These are phyloP conservation scores for Bungarus multicinctus DNA, from an alignment of 2,113 vertebrate genomes.

Conservation along the genomic window DNA sequence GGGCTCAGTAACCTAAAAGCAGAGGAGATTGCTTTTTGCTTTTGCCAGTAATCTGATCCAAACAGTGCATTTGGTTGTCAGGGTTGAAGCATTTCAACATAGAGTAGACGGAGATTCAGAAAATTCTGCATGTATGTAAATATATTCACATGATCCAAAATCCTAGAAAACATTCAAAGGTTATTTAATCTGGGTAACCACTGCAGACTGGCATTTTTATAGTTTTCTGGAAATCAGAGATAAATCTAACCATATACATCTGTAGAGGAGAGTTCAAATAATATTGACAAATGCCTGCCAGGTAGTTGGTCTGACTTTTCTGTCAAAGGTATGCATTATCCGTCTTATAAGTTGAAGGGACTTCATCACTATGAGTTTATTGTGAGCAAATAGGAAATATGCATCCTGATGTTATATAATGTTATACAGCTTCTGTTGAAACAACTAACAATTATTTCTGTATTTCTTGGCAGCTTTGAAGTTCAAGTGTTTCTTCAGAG, in stretches of 20 bases:
- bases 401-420: not conserved
- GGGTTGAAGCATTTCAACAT: not conserved
- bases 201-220: not conserved
- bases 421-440: not conserved
- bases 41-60: not conserved
- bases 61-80: not conserved
- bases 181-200: not conserved
- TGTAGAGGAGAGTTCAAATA: not conserved
- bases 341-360: not conserved
- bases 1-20: not conserved
- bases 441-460: not conserved
- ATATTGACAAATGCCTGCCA: not conserved
- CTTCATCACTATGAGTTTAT: not conserved
- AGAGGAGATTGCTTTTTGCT: not conserved
- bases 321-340: not conserved
- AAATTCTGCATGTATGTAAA: not conserved
- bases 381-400: not conserved
- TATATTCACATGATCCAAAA: not conserved
- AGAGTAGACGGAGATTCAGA: not conserved
- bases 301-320: not conserved
- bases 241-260: not conserved
- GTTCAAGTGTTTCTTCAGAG: constrained; percentile 66
- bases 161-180: not conserved
- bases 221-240: not conserved
- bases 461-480: constrained; percentile 73